A percentile compares a stretch with the other conserved stretches of the same genome.
Evolutionary conservation across 37 sponge, comb jelly and placozoan genomes (phyloP).

Genomic region (Eunapius fragilis): DNA sequence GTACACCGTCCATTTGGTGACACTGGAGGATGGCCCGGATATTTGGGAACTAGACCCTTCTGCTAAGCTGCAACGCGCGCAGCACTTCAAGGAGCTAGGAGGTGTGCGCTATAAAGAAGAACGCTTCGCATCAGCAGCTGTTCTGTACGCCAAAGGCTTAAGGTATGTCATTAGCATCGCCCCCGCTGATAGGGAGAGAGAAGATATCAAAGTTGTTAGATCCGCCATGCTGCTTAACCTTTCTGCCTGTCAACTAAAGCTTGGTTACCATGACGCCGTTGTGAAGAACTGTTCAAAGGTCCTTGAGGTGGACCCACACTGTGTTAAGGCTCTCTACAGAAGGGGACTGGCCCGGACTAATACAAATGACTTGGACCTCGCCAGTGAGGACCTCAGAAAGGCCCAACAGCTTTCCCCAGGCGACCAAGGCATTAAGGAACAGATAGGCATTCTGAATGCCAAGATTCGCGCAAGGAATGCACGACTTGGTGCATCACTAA

Average conservation of each 20-base stretch:
- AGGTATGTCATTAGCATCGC: conserved; percentile 38
- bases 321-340: conserved; percentile 64
- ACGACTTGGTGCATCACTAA: conserved; percentile 25
- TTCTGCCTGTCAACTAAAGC: conserved; percentile 76
- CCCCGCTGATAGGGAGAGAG: not conserved
- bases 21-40: conserved; percentile 38
- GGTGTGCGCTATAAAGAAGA: conserved; percentile 30
- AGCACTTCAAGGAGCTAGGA: conserved; percentile 45
- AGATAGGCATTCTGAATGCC: conserved; percentile 2
- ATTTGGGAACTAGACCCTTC: conserved; percentile 45
- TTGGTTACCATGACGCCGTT: conserved; percentile 32
- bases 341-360: conserved; percentile 42
- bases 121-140: conserved; percentile 19
- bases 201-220: conserved; percentile 23
- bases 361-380: conserved; percentile 60
- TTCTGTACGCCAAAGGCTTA: conserved; percentile 54
- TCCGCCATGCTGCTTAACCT: conserved; percentile 38
- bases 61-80: conserved; percentile 37
- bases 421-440: conserved; percentile 39
- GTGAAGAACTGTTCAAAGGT: conserved; percentile 48
- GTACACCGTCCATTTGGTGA: conserved; percentile 31
- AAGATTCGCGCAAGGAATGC: conserved; percentile 8
- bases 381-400: conserved; percentile 28
- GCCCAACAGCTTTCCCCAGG: conserved; percentile 35
- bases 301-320: conserved; percentile 16